Evolutionary conservation across 1,140 invertebrate genomes (phyloP).

Genomic region (Sycophaga agraensis): DNA sequence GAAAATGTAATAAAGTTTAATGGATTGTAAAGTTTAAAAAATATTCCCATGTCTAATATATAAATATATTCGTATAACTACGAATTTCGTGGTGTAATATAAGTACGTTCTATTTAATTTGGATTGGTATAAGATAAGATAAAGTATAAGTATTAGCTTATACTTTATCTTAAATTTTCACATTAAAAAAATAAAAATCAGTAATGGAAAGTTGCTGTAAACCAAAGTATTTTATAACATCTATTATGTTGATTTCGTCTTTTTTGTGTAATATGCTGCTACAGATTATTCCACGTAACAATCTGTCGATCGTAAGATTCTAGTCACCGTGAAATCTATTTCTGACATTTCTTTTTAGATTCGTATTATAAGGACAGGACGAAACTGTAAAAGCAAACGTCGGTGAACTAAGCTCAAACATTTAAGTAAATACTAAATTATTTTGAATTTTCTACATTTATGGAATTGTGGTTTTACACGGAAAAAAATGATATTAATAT

Average conservation of each 20-base stretch:
- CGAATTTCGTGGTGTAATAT: constrained; percentile 14
- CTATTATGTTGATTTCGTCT: constrained; percentile 33
- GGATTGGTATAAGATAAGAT: constrained; percentile 33
- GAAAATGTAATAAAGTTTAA: too few species aligned
- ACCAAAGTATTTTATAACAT: constrained; percentile 47
- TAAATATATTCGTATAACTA: constrained; percentile 21
- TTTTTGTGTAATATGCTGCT: constrained; percentile 37
- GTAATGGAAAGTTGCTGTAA: constrained; percentile 40
- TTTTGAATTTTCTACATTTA: constrained; percentile 14
- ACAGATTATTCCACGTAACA: constrained; percentile 43
- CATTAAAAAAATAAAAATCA: constrained; percentile 29
- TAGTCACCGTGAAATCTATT: constrained; percentile 50
- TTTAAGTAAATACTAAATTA: constrained; percentile 13
- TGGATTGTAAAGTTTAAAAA: not conserved
- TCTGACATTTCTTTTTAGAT: constrained; percentile 36
- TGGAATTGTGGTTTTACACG: too few species aligned
- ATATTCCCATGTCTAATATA: not conserved
- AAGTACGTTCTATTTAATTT: constrained; percentile 14
- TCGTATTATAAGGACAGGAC: constrained; percentile 18
- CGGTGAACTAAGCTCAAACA: constrained; percentile 12
- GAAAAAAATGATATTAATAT: too few species aligned
- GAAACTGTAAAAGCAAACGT: constrained; percentile 11
- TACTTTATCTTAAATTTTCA: constrained; percentile 34
- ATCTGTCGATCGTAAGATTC: constrained; percentile 51
- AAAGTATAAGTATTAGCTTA: constrained; percentile 2